A percentile compares a stretch with the other conserved stretches of the same genome.
Evolutionary conservation across 2,888 invertebrate genomes (phyloP).

Genomic region (Pogonocherus hispidulus): DNA sequence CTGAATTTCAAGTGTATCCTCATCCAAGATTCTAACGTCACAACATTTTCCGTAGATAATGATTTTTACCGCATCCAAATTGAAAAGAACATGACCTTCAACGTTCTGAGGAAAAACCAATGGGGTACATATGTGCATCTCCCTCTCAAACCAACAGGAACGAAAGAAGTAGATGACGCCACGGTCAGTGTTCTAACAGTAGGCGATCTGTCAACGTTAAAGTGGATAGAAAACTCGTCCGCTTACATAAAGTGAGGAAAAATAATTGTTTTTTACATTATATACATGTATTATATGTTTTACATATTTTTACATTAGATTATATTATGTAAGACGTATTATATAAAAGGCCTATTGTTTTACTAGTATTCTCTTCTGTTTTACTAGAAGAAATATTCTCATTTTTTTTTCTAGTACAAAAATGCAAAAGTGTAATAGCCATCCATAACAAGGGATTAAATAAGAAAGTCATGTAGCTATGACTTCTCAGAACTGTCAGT

Average conservation of each 20-base stretch:
- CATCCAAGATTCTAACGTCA: conserved; percentile 43
- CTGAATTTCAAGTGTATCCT: conserved; percentile 46
- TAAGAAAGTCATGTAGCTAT: no score
- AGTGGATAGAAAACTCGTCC: conserved; percentile 80
- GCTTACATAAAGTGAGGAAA: conserved; percentile 39
- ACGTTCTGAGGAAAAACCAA: conserved; percentile 48
- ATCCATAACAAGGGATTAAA: no score
- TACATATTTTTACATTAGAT: no score
- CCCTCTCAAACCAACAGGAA: conserved; percentile 35
- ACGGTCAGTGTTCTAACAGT: conserved; percentile 32
- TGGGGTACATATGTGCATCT: conserved; percentile 57
- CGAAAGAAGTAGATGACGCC: conserved; percentile 69
- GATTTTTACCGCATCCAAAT: conserved; percentile 50
- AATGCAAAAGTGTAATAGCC: no score
- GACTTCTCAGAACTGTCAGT: no score
- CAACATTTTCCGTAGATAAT: conserved; percentile 46
- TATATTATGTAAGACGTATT: no score
- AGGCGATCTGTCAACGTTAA: conserved; percentile 87
- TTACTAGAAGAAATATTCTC: no score
- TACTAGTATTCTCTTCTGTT: no score
- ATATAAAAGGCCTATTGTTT: no score
- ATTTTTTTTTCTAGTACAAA: no score
- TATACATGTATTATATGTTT: background rate
- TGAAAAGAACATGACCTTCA: conserved; percentile 51
- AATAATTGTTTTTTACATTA: background rate